Base-by-base conservation (phyloP, 2,888 invertebrate genomes). In the Campoletis raptor region DNA sequence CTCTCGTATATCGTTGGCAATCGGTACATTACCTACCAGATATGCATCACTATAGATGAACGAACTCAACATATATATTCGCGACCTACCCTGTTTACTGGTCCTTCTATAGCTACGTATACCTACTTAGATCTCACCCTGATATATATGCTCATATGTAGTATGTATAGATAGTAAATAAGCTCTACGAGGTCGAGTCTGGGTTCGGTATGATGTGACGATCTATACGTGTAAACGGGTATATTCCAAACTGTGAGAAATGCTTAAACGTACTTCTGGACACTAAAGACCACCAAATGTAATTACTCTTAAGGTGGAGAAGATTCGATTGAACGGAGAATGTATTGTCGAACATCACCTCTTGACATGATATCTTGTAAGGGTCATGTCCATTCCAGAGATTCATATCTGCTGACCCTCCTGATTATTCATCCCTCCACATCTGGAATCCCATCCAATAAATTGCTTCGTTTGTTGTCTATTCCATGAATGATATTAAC, bases 111-210 rank as follows among this genome's bases (percentile, higher is more conserved):
- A 24, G 67, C 69, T 77, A 79, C 54, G 57, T 57, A 69, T 37
- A 85, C 52, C 85, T 82, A 80, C 85, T 85, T 83, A 85, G 78
- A 79, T 82, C 64, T 40, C 61, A 54, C 45, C 42, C 42, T 40
- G 37, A 36, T 64, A 64, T 73, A 64, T 36, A 12, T 52, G 21
- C 52, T 24, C 52, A 54, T 64, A 64, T 72, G 12, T 61, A 12
- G 15, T 10, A 45, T 37, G 24, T 40, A 54, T 18, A 57, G 40
- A 42, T 54, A 69, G n/a, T 30, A 30, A 37, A 80, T 42, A 45
- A 81, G 45, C 24, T 10, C 15, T 37, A 37, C 57, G 74, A 74
- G 74, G 74, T 74, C 74, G 78, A 78, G 78, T 67, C 67, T 66
- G 9, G 6, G 64, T 64, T 36, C 64, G 48, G 48, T 66, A 61